Percentiles rank a stretch among this genome's conserved stretches.
phyloP scores from a whole-genome alignment of 2,888 invertebrate genomes.

The Schizotus pectinicornis region DNA sequence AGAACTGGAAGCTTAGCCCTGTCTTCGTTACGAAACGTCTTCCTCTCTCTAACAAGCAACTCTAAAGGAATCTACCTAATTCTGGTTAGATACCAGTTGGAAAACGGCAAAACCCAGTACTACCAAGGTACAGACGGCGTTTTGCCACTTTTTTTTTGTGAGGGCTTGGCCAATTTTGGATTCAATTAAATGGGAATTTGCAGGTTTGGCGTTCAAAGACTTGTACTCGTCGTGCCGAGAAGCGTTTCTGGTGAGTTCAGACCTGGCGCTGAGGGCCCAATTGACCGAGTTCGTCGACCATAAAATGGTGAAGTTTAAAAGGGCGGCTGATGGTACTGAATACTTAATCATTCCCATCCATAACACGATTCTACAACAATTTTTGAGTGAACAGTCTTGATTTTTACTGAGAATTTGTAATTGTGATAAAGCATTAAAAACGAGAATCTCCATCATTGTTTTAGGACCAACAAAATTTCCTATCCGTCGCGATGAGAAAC shows the following conservation, averaged over 20 bases:
- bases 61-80: constrained; percentile 84
- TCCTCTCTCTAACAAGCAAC: constrained; percentile 87
- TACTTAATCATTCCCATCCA: constrained; percentile 81
- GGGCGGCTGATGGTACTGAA: constrained; percentile 83
- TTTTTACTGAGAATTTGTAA: background rate
- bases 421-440: background rate
- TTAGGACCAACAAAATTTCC: too few species aligned
- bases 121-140: constrained; percentile 82
- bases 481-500: too few species aligned
- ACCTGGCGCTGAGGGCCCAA: constrained; percentile 88
- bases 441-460: too few species aligned
- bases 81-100: constrained; percentile 81
- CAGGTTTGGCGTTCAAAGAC: constrained; percentile 88
- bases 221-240: constrained; percentile 86
- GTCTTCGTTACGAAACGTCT: constrained; percentile 87
- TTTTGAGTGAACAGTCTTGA: constrained; percentile 67
- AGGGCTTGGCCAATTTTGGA: too few species aligned
- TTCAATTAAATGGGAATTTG: constrained; percentile 30
- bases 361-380: constrained; percentile 75
- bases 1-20: constrained; percentile 79
- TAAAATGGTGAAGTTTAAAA: constrained; percentile 82
- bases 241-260: constrained; percentile 90
- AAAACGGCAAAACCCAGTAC: constrained; percentile 71
- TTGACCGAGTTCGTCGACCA: constrained; percentile 96
- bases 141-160: too few species aligned